Evolutionary conservation across 2,888 invertebrate genomes (phyloP), one percentile per base, ranked within the genome.

Genomic region (Eubasilissa splendida): DNA sequence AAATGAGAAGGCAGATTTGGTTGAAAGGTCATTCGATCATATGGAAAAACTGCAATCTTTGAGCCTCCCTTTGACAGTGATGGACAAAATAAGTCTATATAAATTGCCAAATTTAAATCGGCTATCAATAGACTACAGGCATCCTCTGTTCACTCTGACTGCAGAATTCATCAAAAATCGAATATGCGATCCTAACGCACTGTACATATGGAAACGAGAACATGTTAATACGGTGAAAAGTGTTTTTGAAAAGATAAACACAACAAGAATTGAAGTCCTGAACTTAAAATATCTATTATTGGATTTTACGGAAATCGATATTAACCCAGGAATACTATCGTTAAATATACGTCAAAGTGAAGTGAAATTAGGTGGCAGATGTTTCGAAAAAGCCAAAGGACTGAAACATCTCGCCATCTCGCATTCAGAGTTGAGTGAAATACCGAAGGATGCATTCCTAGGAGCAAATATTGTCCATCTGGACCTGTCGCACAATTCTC

Each of bases 111-210:
- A 56, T 11, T 56, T 56, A 7, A 31, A 71, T 31, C 42, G 54
- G 3, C 54, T 54, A 8, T 31, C 11, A 10, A 54, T 5, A 8
- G 54, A 12, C 4, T 11, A 11, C 33, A n/a, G 10, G 10, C 50
- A 56, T 71, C 56, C 71, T n/a, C 71, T 71, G 56, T n/a, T 12
- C 11, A 56, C 54, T 33, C 33, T 71, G 10, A 53, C 42, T 42
- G 31, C 12, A 11, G 56, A 8, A n/a, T 71, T 9, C 14, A 54
- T 12, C 3, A 11, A 31, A n/a, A 33, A 4, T 11, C 14, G n/a
- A 31, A 4, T 33, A 33, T 71, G 7, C 33, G 56, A 12, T 56
- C 56, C 33, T 71, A 33, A 5, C 71, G 31, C 31, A 71, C 33
- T 12, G 22, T n/a, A 5, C 3, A 31, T 7, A n/a, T 71, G 31